Evolutionary conservation across 2,113 vertebrate genomes (phyloP), one percentile per base, ranked within the genome.

Genomic region (Ophthalmolycus amberensis): DNA sequence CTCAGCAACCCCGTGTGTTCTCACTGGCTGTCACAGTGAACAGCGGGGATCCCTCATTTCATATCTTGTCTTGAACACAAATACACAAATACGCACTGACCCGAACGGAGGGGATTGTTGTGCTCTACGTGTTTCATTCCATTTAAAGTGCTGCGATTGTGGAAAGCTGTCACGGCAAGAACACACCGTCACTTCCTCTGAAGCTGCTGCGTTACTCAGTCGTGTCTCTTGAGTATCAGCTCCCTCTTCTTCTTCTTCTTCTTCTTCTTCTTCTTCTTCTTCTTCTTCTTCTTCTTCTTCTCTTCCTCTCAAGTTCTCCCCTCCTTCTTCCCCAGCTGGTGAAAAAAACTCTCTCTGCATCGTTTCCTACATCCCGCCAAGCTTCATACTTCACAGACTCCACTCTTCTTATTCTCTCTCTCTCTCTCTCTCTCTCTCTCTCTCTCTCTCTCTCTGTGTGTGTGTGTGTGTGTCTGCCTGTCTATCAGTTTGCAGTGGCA

Each of bases 331-430:
- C 34, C 27, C 64, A 59, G 88, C 54, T 71, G 75, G 20, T 71
- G 64, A 60, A 84, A 88, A 85, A 84, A 50, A 50, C 82, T 77
- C 84, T 77, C 77, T 77, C 64, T 77, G 88, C 90, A 85, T 79
- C 73, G 4, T 32, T 86, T 82, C 87, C 56, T 79, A 76, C 85
- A 75, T 86, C 87, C 82, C 79, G 48, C 22, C 64, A 79, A 86
- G 87, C 83, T 75, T 84, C 83, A 83, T 65, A 84, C 83, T 87
- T 90, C 85, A 83, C 83, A 90, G 62, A 27, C 70, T 77, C 48
- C 66, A 76, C 82, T 91, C 46, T 65, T 75, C 73, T 71, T 37
- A 44, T 67, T 68, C 60, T 11, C 77, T 72, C 54, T 38, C 0
- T 69, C 34, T 0, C 34, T 66, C n/a, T 59, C 64, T 64, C 75